Base-by-base conservation (phyloP, 1,140 invertebrate species). In the Lordiphosa mommai region DNA sequence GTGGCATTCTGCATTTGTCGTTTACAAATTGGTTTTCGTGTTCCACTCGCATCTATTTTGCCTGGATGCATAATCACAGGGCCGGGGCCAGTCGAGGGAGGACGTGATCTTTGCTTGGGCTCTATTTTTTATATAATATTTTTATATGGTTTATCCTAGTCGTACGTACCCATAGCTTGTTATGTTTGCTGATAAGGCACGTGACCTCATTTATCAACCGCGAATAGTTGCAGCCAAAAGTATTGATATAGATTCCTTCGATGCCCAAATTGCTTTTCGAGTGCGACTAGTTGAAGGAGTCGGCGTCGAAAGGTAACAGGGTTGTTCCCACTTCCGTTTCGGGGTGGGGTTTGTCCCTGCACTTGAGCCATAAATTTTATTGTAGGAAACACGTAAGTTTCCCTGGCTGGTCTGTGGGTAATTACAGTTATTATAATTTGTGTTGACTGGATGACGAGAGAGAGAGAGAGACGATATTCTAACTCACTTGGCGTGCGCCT, bases 351-450 rank as follows among this genome's bases (percentile, higher is more conserved):
- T 64, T 46, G 63, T 72, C 29, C 38, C 72, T 59, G 63, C 64
- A 79, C 73, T 79, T 69, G 40, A 68, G 68, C 40, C 37, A 82
- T 80, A 82, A 82, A 80, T 72, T 84, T 58, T 73, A 72, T 76
- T 84, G 72, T 57, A 66, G 66, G 41, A 56, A 80, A 71, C 59
- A 72, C 68, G 63, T 68, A 84, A 69, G 72, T 77, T 72, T 59
- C 43, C 12, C 51, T 47, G 49, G 53, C 56, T 61, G 59, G 38
- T 55, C 55, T 64, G 56, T 63, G 64, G 50, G 77, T 82, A 82
- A 82, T 82, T 82, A 82, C 72, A 72, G 77, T 84, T 82, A 84
- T 82, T 82, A 82, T 84, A 84, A 84, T 82, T 82, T 82, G 77
- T 77, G 77, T 77, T 82, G 79, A 82, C 79, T 82, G 72, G 29